phyloP scores from a whole-genome alignment of 1,140 invertebrate genomes.

The Adelges cooleyi region DNA sequence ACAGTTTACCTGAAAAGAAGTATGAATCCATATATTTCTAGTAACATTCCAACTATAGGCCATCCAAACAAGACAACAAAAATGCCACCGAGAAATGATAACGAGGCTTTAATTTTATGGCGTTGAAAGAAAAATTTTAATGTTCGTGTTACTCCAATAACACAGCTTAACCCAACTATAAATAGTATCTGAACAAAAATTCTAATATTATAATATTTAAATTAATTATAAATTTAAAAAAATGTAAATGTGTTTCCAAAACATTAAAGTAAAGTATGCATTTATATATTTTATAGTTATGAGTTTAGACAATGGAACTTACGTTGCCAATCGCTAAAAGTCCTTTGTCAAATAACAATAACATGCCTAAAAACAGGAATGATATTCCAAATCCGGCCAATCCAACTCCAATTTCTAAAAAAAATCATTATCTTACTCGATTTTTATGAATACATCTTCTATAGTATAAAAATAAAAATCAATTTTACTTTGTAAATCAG shows the following conservation, averaged over 20 bases:
- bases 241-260: neutral
- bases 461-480: neutral
- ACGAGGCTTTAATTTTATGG: constrained; percentile 87
- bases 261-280: too few relatives aligned
- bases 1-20: constrained; percentile 58
- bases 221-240: neutral
- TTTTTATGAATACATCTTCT: neutral
- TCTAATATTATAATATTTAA: too few relatives aligned
- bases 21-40: constrained; percentile 84
- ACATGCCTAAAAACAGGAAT: constrained; percentile 88
- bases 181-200: constrained; percentile 67
- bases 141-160: constrained; percentile 91
- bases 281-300: too few relatives aligned
- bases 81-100: constrained; percentile 90
- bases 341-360: constrained; percentile 95
- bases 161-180: constrained; percentile 84
- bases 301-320: too few relatives aligned
- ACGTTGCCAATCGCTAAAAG: constrained; percentile 97
- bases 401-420: constrained; percentile 85
- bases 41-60: constrained; percentile 89
- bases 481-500: constrained; percentile 59
- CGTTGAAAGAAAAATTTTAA: constrained; percentile 96
- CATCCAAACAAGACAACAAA: constrained; percentile 88
- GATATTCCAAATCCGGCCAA: constrained; percentile 90
- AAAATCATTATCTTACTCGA: neutral